Percentiles rank a stretch among this genome's conserved stretches.
phyloP scores from a whole-genome alignment of 2,113 vertebrate genomes.

The Zosterops borbonicus region DNA sequence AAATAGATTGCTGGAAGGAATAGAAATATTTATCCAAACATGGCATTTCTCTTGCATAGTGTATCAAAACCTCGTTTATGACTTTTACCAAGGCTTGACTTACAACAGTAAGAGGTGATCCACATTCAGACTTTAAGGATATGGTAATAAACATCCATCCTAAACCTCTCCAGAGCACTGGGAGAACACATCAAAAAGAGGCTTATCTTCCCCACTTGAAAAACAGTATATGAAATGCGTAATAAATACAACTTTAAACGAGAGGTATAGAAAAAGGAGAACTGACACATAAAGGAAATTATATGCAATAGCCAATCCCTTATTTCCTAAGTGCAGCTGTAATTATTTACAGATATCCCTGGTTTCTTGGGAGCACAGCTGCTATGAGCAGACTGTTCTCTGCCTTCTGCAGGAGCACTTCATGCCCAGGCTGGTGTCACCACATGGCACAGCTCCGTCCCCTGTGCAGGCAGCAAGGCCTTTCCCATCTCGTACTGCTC shows the following conservation, averaged over 20 bases:
- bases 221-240: not conserved
- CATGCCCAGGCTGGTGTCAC: not conserved
- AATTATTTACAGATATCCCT: not conserved
- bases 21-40: not conserved
- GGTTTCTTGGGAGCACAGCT: not conserved
- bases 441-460: not conserved
- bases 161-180: not conserved
- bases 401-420: not conserved
- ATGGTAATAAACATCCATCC: not conserved
- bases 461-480: not conserved
- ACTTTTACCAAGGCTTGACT: not conserved
- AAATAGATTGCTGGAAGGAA: not conserved
- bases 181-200: not conserved
- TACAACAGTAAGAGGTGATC: not conserved
- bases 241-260: not conserved
- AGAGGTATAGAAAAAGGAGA: not conserved
- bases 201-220: not conserved
- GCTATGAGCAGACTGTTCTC: not conserved
- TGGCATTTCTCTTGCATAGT: not conserved
- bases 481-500: accelerated
- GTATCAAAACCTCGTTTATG: not conserved
- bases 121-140: not conserved
- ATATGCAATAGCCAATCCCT: not conserved
- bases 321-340: not conserved
- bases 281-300: not conserved